Percentiles rank a stretch among this genome's conserved stretches.
phyloP scores from a whole-genome alignment of 2,113 vertebrate genomes.

The Zosterops pallidus region DNA sequence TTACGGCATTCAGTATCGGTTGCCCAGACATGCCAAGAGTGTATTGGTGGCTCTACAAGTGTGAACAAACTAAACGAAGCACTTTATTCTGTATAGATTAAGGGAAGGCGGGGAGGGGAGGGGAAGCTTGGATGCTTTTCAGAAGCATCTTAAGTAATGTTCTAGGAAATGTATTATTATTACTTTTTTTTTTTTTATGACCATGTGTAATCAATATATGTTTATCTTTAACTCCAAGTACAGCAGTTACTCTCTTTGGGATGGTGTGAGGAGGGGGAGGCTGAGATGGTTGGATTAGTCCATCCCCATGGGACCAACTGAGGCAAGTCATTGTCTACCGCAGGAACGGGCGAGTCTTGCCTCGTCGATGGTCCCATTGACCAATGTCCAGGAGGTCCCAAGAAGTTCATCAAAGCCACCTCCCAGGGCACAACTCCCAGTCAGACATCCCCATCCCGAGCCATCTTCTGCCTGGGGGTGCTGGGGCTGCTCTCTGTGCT shows the following conservation, averaged over 20 bases:
- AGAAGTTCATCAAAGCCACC: not conserved
- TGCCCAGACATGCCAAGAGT: slow-evolving; percentile 46
- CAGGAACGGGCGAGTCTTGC: not conserved
- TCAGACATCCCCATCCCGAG: not conserved
- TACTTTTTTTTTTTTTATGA: slow-evolving; percentile 42
- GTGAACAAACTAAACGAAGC: slow-evolving; percentile 80
- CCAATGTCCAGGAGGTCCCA: not conserved
- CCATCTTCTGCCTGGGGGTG: not conserved
- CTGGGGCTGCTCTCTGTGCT: not conserved
- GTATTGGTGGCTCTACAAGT: slow-evolving; percentile 58
- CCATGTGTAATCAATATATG: slow-evolving; percentile 66
- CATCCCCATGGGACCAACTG: not conserved
- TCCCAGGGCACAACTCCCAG: not conserved
- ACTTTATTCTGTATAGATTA: slow-evolving; percentile 81
- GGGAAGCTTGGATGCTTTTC: slow-evolving; percentile 56
- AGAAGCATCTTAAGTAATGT: slow-evolving; percentile 9
- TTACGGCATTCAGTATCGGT: not conserved
- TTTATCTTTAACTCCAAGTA: slow-evolving; percentile 63
- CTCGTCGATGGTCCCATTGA: rapidly evolving
- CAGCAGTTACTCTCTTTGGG: slow-evolving; percentile 64
- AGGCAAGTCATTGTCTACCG: not conserved
- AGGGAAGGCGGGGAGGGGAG: slow-evolving; percentile 47
- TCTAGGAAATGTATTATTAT: slow-evolving; percentile 57
- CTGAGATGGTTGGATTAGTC: not conserved
- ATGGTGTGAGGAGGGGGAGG: slow-evolving; percentile 25